Evolutionary conservation across 2,888 invertebrate genomes (phyloP), one percentile per base, ranked within the genome.

Genomic region (Brenthis daphne): DNA sequence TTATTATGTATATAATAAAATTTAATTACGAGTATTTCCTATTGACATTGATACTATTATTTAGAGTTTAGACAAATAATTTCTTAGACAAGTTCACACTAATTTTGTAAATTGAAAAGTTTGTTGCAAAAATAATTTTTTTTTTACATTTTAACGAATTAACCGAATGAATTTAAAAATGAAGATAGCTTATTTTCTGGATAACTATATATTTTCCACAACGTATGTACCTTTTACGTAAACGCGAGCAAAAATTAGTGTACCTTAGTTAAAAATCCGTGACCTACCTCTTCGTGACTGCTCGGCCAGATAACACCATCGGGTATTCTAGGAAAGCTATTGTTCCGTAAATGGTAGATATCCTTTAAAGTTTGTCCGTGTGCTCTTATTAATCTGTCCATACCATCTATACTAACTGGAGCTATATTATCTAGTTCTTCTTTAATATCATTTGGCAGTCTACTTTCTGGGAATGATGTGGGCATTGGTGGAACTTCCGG

Each of bases 311-410:
- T 93, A 0, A 99, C 96, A 14, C 99, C 86, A 82, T 99, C 99
- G 2, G 99, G 99, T 81, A 99, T 97, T 77, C 99, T 94, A 68
- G 95, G 94, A 79, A 97, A 96, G 57, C 84, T 89, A 70, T 97
- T 96, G 66, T 94, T 93, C 77, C 97, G 94, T 67, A 99, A 86
- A 14, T 94, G 93, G 76, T 96, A 96, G 73, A 99, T 96, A 81
- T 99, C 99, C 76, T 97, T 95, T 61, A 99, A 88, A 0, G 98
- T 98, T 86, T 99, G 99, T 0, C 99, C 99, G 85, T 99, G 99
- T 0, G 98, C 96, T 71, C 99, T 94, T 75, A 98, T 95, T 69
- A 99, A 88, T 55, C 99, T 93, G 82, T 99, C 99, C 77, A 96
- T 93, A 0, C 97, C 97, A 65, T 97, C 95, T 50, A 94, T 88